These are phyloP conservation scores for Equus przewalskii DNA, from an alignment of 2,113 vertebrate species.

Conservation along the genomic window DNA sequence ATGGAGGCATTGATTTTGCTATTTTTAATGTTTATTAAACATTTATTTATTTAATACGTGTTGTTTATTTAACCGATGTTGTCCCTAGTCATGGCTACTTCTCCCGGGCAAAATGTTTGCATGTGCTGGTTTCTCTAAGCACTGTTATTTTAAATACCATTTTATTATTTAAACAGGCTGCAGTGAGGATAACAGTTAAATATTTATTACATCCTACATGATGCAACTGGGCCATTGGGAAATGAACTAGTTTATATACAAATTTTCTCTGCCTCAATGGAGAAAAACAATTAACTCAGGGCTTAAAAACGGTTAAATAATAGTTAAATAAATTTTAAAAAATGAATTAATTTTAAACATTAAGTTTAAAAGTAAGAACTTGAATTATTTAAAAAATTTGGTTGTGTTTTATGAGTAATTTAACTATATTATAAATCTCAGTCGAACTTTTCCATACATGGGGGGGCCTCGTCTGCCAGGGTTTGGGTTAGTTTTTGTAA, in stretches of 20 bases:
- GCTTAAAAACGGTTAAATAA: not conserved
- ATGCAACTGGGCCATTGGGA: not conserved
- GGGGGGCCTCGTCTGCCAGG: not conserved
- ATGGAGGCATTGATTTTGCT: not conserved
- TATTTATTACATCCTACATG: constrained; percentile 5
- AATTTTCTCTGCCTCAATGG: not conserved
- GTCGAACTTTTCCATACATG: not conserved
- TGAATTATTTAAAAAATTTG: not conserved
- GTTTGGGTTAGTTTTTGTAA: not conserved
- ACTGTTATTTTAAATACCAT: not conserved
- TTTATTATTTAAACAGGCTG: not conserved
- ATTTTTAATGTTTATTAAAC: not conserved
- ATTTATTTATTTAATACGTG: not conserved
- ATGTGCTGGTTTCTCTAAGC: not conserved
- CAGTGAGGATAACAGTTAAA: not conserved
- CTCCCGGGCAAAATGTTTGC: not conserved
- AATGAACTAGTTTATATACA: not conserved
- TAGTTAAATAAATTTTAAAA: not conserved
- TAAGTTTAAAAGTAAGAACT: constrained; percentile 20
- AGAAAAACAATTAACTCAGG: not conserved
- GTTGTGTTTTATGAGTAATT: not conserved
- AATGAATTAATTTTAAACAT: not conserved
- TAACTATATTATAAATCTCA: not conserved
- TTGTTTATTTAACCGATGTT: not conserved
- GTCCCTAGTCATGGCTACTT: not conserved